A percentile compares a stretch with the other conserved stretches of the same genome.
Conservation (phyloP, 2,888 invertebrate species). For the Apamea crenata region DNA sequence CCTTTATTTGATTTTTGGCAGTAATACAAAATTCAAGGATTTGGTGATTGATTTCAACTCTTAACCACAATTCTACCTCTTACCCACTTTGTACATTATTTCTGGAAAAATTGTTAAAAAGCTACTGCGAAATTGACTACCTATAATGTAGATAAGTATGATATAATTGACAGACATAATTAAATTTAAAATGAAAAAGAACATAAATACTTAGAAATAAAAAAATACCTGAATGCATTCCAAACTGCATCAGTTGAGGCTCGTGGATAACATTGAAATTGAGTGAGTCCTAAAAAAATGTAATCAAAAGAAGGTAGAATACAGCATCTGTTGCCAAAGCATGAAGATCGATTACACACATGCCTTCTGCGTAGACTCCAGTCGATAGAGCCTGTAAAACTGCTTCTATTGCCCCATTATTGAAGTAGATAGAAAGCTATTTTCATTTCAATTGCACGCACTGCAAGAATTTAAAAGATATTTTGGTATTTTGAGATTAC, state of each 20-base stretch:
- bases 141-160: background rate
- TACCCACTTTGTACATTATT: background rate
- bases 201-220: background rate
- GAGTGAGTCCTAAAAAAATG: background rate
- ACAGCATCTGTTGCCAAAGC: background rate
- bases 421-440: slow-evolving; percentile 14
- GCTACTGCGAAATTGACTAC: background rate
- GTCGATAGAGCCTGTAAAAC: slow-evolving; percentile 30
- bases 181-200: background rate
- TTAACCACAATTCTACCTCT: background rate
- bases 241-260: background rate
- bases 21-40: background rate
- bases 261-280: background rate
- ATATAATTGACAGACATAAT: background rate
- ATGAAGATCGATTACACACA: background rate
- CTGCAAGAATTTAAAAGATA: background rate
- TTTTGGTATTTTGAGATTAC: background rate
- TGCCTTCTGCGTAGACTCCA: slow-evolving; percentile 10
- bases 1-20: background rate
- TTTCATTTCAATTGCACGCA: slow-evolving; percentile 24
- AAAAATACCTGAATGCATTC: background rate
- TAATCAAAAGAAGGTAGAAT: background rate
- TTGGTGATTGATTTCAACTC: background rate
- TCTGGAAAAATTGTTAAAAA: background rate
- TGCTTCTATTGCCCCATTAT: slow-evolving; percentile 26